Evolutionary conservation across 2,113 vertebrate genomes (phyloP).

Genomic region (Protobothrops flavoviridis): DNA sequence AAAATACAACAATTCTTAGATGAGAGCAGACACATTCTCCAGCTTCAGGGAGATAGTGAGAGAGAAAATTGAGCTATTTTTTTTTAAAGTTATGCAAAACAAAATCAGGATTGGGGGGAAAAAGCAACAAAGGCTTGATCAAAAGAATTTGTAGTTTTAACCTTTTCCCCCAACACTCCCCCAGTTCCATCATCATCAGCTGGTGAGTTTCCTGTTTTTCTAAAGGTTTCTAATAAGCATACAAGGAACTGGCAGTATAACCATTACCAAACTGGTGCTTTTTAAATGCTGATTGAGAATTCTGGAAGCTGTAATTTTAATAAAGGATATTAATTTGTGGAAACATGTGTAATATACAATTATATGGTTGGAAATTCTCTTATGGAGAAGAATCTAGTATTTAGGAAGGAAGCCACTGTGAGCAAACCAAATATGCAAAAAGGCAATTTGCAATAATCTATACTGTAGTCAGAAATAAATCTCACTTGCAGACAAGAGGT

Average conservation of each 20-base stretch:
- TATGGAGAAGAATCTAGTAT: not conserved
- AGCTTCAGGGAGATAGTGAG: constrained; percentile 46
- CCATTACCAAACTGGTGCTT: not conserved
- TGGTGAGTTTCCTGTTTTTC: constrained; percentile 50
- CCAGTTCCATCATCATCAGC: constrained; percentile 37
- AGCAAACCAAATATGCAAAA: not conserved
- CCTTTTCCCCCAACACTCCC: constrained; percentile 45
- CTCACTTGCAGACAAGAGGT: not conserved
- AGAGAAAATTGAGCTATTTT: constrained; percentile 53
- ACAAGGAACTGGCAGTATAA: not conserved
- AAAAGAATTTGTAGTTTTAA: constrained; percentile 60
- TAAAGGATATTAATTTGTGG: not conserved
- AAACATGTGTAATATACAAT: not conserved
- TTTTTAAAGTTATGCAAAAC: constrained; percentile 61
- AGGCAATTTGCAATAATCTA: not conserved
- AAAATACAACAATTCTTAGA: constrained; percentile 69
- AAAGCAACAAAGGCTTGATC: constrained; percentile 56
- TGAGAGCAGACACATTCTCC: constrained; percentile 53
- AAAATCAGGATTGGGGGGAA: constrained; percentile 31
- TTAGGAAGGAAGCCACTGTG: not conserved
- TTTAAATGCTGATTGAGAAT: not conserved
- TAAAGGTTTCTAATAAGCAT: constrained; percentile 35
- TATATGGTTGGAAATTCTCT: not conserved
- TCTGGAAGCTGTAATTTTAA: not conserved
- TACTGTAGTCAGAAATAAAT: not conserved